Percentiles rank a stretch among this genome's conserved stretches.
phyloP scores from a whole-genome alignment of 2,113 vertebrate species.

The Prinia subflava region DNA sequence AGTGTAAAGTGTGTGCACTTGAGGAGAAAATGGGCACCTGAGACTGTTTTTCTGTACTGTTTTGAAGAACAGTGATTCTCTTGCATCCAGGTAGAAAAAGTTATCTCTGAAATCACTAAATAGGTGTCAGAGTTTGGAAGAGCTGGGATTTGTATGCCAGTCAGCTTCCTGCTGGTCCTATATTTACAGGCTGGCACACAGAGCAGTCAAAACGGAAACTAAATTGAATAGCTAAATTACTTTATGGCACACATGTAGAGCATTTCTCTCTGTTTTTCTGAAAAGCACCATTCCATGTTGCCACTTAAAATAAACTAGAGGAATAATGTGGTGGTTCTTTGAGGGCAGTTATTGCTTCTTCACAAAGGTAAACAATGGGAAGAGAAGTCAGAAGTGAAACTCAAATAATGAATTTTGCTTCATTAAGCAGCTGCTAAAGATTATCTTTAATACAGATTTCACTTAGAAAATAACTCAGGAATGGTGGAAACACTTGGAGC shows the following conservation, averaged over 20 bases:
- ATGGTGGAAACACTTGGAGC: not conserved
- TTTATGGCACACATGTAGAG: not conserved
- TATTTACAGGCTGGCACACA: not conserved
- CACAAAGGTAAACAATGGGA: conserved; percentile 8
- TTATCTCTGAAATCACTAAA: not conserved
- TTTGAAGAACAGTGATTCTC: not conserved
- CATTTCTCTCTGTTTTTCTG: not conserved
- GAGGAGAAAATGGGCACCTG: not conserved
- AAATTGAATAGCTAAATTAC: not conserved
- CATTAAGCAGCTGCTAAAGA: conserved; percentile 1
- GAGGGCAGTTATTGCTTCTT: not conserved
- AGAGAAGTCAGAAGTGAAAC: conserved; percentile 9
- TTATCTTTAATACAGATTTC: not conserved
- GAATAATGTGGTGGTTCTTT: not conserved
- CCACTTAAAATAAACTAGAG: not conserved
- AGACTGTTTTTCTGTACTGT: not conserved
- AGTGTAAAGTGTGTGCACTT: not conserved
- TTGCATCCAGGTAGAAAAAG: not conserved
- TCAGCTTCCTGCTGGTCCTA: not conserved
- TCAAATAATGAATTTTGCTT: conserved; percentile 30
- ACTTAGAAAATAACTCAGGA: not conserved
- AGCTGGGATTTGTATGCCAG: not conserved
- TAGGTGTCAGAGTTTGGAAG: not conserved
- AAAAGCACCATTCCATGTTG: not conserved
- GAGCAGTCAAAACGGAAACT: not conserved